Conservation (phyloP, 2,797 vertebrate genomes). For the Falco concolor region DNA sequence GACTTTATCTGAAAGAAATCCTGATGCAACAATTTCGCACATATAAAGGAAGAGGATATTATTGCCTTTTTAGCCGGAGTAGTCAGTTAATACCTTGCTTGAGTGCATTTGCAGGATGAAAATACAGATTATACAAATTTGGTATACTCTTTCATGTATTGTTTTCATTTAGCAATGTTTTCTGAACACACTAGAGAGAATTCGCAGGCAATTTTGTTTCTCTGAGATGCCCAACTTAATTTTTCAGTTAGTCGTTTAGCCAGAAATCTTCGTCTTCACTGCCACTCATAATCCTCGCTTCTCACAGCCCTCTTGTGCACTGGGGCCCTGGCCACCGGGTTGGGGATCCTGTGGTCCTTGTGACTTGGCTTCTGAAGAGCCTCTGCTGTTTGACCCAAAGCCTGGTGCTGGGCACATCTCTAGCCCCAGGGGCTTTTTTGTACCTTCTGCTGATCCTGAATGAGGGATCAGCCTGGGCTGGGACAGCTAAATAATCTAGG, state of each 20-base stretch:
- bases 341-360: neutral
- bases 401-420: neutral
- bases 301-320: neutral
- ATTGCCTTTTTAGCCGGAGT: neutral
- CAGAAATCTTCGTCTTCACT: neutral
- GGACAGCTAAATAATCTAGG: too few species aligned
- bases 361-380: neutral
- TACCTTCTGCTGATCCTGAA: neutral
- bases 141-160: neutral
- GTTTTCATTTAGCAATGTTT: neutral
- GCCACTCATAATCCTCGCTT: neutral
- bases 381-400: neutral
- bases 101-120: neutral
- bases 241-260: neutral
- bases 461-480: neutral
- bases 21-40: neutral
- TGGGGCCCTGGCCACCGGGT: fast-evolving
- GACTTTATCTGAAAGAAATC: neutral
- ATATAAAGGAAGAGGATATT: neutral
- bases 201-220: neutral
- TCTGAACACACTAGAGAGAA: neutral
- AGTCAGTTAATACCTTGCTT: neutral
- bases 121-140: neutral
- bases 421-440: neutral
- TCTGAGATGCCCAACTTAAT: neutral